phyloP scores from a whole-genome alignment of 2,113 vertebrate species.

The Sceloporus tristichus region DNA sequence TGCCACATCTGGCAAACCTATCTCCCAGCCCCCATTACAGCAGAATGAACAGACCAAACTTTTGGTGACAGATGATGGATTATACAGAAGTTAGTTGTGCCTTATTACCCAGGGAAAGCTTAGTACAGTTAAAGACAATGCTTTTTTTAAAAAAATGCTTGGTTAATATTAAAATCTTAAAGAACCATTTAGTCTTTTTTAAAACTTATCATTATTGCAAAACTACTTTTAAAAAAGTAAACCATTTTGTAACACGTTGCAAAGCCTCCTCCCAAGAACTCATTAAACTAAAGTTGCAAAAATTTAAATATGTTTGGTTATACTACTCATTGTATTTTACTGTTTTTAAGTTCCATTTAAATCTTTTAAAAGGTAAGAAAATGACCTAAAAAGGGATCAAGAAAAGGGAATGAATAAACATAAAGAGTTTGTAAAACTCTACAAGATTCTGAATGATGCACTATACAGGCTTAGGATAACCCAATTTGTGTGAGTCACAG shows the following conservation, averaged over 20 bases:
- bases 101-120: background rate
- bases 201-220: background rate
- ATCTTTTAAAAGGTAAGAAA: too few relatives aligned
- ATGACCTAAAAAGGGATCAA: background rate
- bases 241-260: too few relatives aligned
- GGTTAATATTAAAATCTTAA: conserved; percentile 20
- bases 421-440: too few relatives aligned
- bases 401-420: background rate
- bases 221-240: background rate
- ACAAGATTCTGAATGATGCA: too few relatives aligned
- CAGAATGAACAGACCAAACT: background rate
- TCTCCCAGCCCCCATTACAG: background rate
- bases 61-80: background rate
- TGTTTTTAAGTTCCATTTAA: too few relatives aligned
- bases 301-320: too few relatives aligned
- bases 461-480: too few relatives aligned
- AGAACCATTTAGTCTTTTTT: background rate
- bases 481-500: too few relatives aligned
- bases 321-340: too few relatives aligned
- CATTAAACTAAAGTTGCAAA: too few relatives aligned
- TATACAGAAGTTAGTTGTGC: background rate
- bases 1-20: conserved; percentile 20
- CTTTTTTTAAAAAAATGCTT: background rate
- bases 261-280: too few relatives aligned
- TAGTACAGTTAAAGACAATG: background rate